Percentiles rank a stretch among this genome's conserved stretches.
These are phyloP conservation scores for Drosophila sproati DNA, from an alignment of 1,140 invertebrate genomes.

Conservation along the genomic window DNA sequence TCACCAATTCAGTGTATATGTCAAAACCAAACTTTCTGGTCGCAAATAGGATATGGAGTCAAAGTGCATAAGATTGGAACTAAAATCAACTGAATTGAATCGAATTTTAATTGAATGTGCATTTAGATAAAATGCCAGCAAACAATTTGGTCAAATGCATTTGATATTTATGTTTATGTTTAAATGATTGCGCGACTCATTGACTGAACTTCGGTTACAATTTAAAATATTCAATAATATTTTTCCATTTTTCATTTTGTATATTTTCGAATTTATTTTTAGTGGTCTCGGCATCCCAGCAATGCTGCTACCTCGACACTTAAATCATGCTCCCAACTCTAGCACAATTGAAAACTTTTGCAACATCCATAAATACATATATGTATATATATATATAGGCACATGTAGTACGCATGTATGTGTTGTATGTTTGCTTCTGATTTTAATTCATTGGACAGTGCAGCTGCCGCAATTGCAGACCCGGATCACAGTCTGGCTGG, in stretches of 20 bases:
- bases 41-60: conserved; percentile 22
- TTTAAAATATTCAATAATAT: conserved; percentile 39
- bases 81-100: conserved; percentile 58
- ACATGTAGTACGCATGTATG: conserved; percentile 32
- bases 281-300: conserved; percentile 24
- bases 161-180: conserved; percentile 52
- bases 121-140: conserved; percentile 45
- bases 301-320: conserved; percentile 40
- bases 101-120: conserved; percentile 55
- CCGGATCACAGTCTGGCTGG: conserved; percentile 4
- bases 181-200: conserved; percentile 55
- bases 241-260: neutral
- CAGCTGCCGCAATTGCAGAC: conserved; percentile 49
- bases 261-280: conserved; percentile 57
- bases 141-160: conserved; percentile 57
- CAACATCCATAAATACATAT: conserved; percentile 7
- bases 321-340: conserved; percentile 72
- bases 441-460: conserved; percentile 71
- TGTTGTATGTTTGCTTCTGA: conserved; percentile 44
- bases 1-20: conserved; percentile 46
- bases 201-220: conserved; percentile 2
- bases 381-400: conserved; percentile 22
- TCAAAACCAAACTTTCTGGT: conserved; percentile 19
- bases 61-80: conserved; percentile 51
- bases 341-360: conserved; percentile 75